Percentiles rank a stretch among this genome's conserved stretches.
These are phyloP conservation scores for Tiphia femorata DNA, from an alignment of 2,888 invertebrate genomes.

Conservation along the genomic window DNA sequence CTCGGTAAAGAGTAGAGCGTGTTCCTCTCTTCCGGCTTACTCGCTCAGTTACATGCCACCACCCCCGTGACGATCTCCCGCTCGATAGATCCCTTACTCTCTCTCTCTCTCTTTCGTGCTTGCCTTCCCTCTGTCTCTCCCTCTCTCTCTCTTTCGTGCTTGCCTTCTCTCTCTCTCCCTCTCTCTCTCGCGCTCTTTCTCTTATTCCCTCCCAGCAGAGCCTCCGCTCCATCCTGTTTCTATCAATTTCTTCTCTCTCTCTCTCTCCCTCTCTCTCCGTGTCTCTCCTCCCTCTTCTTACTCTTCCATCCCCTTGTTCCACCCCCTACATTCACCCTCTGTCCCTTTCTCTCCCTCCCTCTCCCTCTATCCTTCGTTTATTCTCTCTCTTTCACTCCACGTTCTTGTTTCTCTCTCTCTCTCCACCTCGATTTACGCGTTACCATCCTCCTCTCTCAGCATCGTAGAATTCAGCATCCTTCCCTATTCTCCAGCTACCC, in stretches of 20 bases:
- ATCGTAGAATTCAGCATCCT: too few relatives aligned
- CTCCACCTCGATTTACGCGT: constrained; percentile 10
- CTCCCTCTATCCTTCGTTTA: neutral
- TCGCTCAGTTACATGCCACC: neutral
- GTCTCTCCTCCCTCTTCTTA: neutral
- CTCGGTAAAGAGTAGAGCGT: neutral
- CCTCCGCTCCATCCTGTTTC: neutral
- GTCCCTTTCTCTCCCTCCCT: neutral
- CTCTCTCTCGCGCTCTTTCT: neutral
- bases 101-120: neutral
- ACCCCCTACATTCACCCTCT: neutral
- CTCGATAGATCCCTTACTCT: constrained; percentile 7
- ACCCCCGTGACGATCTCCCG: constrained; percentile 8
- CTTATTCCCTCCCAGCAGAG: neutral
- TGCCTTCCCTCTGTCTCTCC: neutral
- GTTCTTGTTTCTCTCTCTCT: constrained; percentile 1
- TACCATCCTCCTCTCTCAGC: neutral
- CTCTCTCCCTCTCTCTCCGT: neutral
- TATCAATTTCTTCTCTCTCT: neutral
- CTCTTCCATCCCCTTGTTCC: neutral
- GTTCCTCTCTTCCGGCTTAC: neutral
- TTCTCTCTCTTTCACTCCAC: neutral
- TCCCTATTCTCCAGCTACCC: constrained; percentile 3
- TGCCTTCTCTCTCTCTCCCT: neutral
- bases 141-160: neutral